phyloP scores from a whole-genome alignment of 2,113 vertebrate species.

The Trinectes maculatus region DNA sequence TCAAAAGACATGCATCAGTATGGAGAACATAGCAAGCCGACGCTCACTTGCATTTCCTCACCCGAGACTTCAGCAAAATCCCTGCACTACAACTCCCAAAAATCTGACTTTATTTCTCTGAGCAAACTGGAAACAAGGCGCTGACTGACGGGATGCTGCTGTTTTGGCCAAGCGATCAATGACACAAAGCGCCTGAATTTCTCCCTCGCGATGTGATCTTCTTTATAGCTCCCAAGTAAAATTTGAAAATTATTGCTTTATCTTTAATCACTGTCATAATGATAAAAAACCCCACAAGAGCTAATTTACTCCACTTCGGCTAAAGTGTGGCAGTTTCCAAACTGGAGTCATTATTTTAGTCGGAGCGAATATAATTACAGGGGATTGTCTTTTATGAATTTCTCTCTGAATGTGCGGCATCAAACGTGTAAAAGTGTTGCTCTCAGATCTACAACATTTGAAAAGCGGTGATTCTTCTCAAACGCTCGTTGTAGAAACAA shows the following conservation, averaged over 20 bases:
- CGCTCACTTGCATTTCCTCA: slow-evolving; percentile 40
- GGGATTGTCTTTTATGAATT: not conserved
- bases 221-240: slow-evolving; percentile 49
- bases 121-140: slow-evolving; percentile 31
- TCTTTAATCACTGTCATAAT: slow-evolving; percentile 60
- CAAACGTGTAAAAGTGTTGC: not conserved
- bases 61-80: slow-evolving; percentile 45
- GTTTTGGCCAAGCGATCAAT: slow-evolving; percentile 60
- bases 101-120: slow-evolving; percentile 35
- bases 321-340: slow-evolving; percentile 1
- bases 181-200: slow-evolving; percentile 34
- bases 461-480: slow-evolving; percentile 3
- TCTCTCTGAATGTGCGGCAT: slow-evolving; percentile 1
- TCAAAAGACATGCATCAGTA: slow-evolving; percentile 64
- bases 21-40: slow-evolving; percentile 46
- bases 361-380: slow-evolving; percentile 35
- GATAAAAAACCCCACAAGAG: slow-evolving; percentile 58
- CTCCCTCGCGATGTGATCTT: slow-evolving; percentile 45
- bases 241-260: slow-evolving; percentile 53
- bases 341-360: slow-evolving; percentile 27
- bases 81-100: slow-evolving; percentile 24
- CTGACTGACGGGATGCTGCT: slow-evolving; percentile 49
- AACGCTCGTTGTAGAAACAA: slow-evolving; percentile 25
- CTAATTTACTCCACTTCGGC: slow-evolving; percentile 31
- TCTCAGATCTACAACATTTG: not conserved